phyloP scores from a whole-genome alignment of 2,888 invertebrate genomes.

The Drosophila emarginata region DNA sequence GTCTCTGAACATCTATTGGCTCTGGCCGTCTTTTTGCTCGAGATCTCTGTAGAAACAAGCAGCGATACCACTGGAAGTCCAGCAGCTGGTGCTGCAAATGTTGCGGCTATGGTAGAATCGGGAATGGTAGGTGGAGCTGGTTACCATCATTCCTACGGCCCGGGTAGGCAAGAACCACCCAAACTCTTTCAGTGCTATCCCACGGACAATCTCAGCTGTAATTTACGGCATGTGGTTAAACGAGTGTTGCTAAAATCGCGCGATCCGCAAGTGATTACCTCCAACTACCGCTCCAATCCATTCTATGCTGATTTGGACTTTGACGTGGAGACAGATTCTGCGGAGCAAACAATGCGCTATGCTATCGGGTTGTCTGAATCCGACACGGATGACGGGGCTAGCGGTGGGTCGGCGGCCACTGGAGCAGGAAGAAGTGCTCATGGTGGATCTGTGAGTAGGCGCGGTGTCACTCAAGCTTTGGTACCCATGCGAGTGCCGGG shows the following conservation, averaged over 20 bases:
- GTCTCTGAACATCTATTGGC: constrained; percentile 95
- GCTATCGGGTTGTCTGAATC: constrained; percentile 81
- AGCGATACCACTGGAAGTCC: constrained; percentile 60
- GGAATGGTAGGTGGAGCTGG: constrained; percentile 33
- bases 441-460: constrained; percentile 39
- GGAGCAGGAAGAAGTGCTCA: constrained; percentile 9
- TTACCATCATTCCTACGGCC: constrained; percentile 63
- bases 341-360: constrained; percentile 48
- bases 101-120: constrained; percentile 75
- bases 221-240: constrained; percentile 88
- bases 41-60: constrained; percentile 87
- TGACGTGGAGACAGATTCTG: constrained; percentile 85
- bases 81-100: constrained; percentile 4
- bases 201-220: constrained; percentile 89
- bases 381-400: constrained; percentile 24
- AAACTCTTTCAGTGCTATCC: constrained; percentile 86
- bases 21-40: constrained; percentile 92
- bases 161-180: constrained; percentile 76
- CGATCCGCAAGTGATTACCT: constrained; percentile 84
- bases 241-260: constrained; percentile 85
- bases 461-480: constrained; percentile 68
- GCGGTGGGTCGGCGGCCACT: constrained; percentile 51
- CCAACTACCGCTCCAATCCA: constrained; percentile 84
- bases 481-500: constrained; percentile 71
- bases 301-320: constrained; percentile 91